A percentile compares a stretch with the other conserved stretches of the same genome.
Conservation (phyloP, 2,113 vertebrate genomes). For the Maccullochella peelii region DNA sequence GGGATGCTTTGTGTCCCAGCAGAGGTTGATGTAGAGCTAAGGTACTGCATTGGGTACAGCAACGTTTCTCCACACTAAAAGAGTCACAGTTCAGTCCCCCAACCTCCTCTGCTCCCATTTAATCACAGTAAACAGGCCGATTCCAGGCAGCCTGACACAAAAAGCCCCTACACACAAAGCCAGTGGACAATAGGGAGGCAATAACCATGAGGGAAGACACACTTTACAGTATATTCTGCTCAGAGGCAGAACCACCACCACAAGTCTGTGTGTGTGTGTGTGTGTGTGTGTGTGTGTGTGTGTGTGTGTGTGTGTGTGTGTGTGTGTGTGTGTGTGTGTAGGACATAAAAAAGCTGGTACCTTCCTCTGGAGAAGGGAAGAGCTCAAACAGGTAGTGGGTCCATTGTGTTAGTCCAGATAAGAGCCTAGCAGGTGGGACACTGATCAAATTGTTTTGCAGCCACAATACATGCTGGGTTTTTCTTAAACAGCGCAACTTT, state of each 20-base stretch:
- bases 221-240: slow-evolving; percentile 55
- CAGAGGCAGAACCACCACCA: slow-evolving; percentile 33
- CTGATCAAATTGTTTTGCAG: too few relatives aligned
- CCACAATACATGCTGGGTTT: slow-evolving; percentile 4
- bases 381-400: slow-evolving; percentile 48
- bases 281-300: too few relatives aligned
- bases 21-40: background rate
- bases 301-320: too few relatives aligned
- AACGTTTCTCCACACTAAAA: slow-evolving; percentile 49
- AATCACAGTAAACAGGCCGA: slow-evolving; percentile 69
- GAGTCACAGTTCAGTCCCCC: slow-evolving; percentile 34
- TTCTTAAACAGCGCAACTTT: slow-evolving; percentile 1
- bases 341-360: slow-evolving; percentile 26
- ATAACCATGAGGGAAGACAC: slow-evolving; percentile 59
- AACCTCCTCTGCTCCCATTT: slow-evolving; percentile 62
- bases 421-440: slow-evolving; percentile 44
- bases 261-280: background rate
- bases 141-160: slow-evolving; percentile 57
- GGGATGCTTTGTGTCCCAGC: background rate
- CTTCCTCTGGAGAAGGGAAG: slow-evolving; percentile 20
- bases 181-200: slow-evolving; percentile 61
- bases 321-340: background rate
- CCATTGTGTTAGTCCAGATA: slow-evolving; percentile 54
- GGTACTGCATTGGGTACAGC: slow-evolving; percentile 29
- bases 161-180: slow-evolving; percentile 58